Base-by-base conservation (phyloP, 1,140 invertebrate genomes). In the Hyphantria cunea region DNA sequence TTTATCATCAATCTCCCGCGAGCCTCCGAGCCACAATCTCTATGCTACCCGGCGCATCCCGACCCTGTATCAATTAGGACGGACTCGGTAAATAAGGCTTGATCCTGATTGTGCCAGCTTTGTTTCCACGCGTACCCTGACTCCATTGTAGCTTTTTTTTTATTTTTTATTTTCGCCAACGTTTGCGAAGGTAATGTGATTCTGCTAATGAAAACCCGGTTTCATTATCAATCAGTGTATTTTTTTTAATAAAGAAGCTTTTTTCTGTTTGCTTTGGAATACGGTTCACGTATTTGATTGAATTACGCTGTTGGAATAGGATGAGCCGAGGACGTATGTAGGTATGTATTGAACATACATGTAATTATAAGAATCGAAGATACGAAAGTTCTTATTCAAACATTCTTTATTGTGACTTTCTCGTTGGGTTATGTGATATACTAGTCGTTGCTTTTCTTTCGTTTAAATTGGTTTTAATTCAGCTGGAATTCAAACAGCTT, bases 61-160 rank as follows among this genome's bases (percentile, higher is more conserved):
- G 63, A 60, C 70, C 71, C 69, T 68, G 65, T 71, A 78, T 78
- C 76, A 78, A 80, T 81, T 78, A 78, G 78, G 71, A 56, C 47
- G 66, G 67, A 68, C 65, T 67, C 68, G 64, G 69, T 76, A 79
- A 80, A 80, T 78, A 80, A 78, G 68, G 55, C 63, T 49, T 72
- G 66, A 71, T 75, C 70, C 76, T 71, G 76, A 78, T 70, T 78
- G 75, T 66, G 72, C 51, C 53, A 58, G 64, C 62, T 66, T 74
- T 74, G 71, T 74, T 72, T 70, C 70, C 62, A 68, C 64, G 53
- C 61, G 58, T 58, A 49, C 65, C 37, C 37, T 42, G 10, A 14
- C 33, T 33, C 53, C 49, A 63, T 63, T 68, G 66, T 68, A 59
- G 14, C 33, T 31, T n/a, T 53, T 59, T 49, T 53, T 17, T 44